Evolutionary conservation across 2,113 vertebrate genomes (phyloP).

Genomic region (Nyctibius bracteatus): DNA sequence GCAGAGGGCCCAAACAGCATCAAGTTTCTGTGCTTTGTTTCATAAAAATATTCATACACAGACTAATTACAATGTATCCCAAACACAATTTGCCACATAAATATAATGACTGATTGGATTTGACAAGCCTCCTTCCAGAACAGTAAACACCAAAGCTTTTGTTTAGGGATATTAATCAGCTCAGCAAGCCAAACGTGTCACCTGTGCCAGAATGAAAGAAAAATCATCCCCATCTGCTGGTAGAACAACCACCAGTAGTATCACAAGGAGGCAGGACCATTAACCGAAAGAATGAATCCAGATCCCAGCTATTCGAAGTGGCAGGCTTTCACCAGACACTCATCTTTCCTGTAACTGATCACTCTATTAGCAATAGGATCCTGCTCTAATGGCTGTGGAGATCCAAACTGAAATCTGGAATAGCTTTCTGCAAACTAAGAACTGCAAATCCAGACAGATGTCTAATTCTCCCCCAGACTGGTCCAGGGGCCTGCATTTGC

Average conservation of each 20-base stretch:
- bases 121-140: constrained; percentile 25
- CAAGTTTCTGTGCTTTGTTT: background rate
- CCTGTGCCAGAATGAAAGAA: background rate
- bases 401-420: background rate
- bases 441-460: background rate
- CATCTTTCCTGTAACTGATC: background rate
- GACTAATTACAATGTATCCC: background rate
- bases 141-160: constrained; percentile 25
- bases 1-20: background rate
- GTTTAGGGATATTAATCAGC: constrained; percentile 23
- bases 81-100: background rate
- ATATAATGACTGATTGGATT: constrained; percentile 22
- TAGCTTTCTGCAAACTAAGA: background rate
- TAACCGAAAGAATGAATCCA: background rate
- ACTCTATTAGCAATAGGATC: background rate
- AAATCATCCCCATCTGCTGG: constrained; percentile 3
- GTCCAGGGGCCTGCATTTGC: background rate
- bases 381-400: background rate
- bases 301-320: background rate
- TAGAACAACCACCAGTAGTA: background rate
- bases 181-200: background rate
- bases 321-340: background rate
- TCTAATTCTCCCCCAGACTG: background rate
- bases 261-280: background rate
- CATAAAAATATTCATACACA: background rate